phyloP scores from a whole-genome alignment of 1,140 invertebrate genomes.

The Drosophila tropicalis region DNA sequence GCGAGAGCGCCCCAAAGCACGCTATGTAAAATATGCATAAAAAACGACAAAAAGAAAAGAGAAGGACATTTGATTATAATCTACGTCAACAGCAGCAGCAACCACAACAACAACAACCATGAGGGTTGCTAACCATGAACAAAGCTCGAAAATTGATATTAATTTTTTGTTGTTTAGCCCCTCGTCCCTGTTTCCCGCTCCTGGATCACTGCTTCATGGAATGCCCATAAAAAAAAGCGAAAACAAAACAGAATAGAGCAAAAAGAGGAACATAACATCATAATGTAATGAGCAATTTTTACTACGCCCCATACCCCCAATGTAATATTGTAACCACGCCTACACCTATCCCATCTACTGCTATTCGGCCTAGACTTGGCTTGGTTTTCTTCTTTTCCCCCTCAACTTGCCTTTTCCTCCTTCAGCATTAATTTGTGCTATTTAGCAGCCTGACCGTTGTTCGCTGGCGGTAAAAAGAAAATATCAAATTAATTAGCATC shows the following conservation, averaged over 20 bases:
- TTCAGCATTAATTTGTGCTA: conserved; percentile 58
- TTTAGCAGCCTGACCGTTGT: conserved; percentile 35
- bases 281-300: conserved; percentile 59
- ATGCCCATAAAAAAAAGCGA: conserved; percentile 67
- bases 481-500: conserved; percentile 74
- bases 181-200: background rate
- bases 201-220: conserved; percentile 22
- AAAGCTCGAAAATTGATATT: conserved; percentile 80
- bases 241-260: conserved; percentile 47
- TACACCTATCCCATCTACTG: background rate
- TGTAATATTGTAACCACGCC: conserved; percentile 7
- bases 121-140: conserved; percentile 58
- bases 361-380: conserved; percentile 41
- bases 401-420: conserved; percentile 1
- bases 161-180: conserved; percentile 59
- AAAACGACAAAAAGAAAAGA: background rate
- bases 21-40: conserved; percentile 55
- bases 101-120: conserved; percentile 35
- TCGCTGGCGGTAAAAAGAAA: conserved; percentile 32
- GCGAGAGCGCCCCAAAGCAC: conserved; percentile 63
- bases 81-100: conserved; percentile 56
- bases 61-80: conserved; percentile 59
- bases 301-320: conserved; percentile 12
- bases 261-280: conserved; percentile 45
- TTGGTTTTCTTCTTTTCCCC: conserved; percentile 6